phyloP scores from a whole-genome alignment of 35 echinoderm and acorn worm genomes.

The Patiria miniata region DNA sequence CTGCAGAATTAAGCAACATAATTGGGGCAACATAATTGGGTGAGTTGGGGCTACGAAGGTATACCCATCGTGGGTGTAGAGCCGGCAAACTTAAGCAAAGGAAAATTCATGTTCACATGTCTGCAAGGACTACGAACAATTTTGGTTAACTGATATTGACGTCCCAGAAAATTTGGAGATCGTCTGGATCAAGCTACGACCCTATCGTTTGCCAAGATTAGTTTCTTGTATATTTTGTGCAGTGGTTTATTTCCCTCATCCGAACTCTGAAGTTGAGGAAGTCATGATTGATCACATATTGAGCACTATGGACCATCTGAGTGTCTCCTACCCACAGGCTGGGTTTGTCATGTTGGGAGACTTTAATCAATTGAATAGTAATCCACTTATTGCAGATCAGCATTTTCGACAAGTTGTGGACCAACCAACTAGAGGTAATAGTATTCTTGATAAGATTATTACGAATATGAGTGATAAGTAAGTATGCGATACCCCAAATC shows the following conservation, averaged over 20 bases:
- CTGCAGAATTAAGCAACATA: no score
- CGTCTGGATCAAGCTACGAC: not conserved
- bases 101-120: no score
- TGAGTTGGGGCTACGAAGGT: no score
- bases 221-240: not conserved
- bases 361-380: constrained; percentile 40
- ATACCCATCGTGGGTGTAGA: no score
- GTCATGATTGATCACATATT: constrained; percentile 37
- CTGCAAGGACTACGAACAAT: no score
- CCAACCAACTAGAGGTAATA: constrained; percentile 7
- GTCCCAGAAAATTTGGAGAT: constrained; percentile 27
- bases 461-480: not conserved
- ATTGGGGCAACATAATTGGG: no score
- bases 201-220: not conserved
- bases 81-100: no score
- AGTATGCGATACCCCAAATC: not conserved
- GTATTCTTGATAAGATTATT: constrained; percentile 15
- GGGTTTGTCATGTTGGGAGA: constrained; percentile 39
- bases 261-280: not conserved
- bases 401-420: constrained; percentile 18
- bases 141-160: no score
- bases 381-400: not conserved
- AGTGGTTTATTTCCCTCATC: not conserved
- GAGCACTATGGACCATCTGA: not conserved
- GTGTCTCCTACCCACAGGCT: not conserved